Conservation (phyloP, 2,797 vertebrate species). For the Schizopygopsis pylzovi region DNA sequence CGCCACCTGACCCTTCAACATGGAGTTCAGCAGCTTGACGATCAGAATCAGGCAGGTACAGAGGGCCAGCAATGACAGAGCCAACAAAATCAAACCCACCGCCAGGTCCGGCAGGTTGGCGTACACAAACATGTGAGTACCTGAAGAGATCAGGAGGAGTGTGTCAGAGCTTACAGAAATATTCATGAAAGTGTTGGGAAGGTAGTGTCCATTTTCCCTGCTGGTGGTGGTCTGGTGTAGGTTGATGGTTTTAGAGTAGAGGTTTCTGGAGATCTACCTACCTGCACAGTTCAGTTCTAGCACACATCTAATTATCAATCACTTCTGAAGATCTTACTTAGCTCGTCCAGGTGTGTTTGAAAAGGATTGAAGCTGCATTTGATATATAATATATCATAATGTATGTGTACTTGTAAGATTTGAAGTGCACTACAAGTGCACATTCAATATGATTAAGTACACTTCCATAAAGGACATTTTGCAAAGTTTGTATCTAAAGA, state of each 20-base stretch:
- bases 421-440: too few relatives aligned
- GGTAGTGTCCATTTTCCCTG: background rate
- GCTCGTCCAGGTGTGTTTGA: background rate
- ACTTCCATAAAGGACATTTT: too few relatives aligned
- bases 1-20: slow-evolving; percentile 94
- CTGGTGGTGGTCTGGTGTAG: background rate
- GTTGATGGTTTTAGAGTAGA: background rate
- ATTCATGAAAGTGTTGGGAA: background rate
- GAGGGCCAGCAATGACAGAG: slow-evolving; percentile 83
- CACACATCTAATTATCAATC: background rate
- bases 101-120: slow-evolving; percentile 81
- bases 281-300: background rate
- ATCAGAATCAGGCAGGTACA: slow-evolving; percentile 93
- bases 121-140: slow-evolving; percentile 85
- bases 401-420: too few relatives aligned
- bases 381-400: too few relatives aligned
- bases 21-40: slow-evolving; percentile 94
- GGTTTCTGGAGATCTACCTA: background rate
- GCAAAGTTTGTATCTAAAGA: too few relatives aligned
- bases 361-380: background rate
- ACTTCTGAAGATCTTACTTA: background rate
- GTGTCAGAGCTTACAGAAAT: background rate
- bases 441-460: too few relatives aligned
- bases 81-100: slow-evolving; percentile 89
- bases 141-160: slow-evolving; percentile 70